Base-by-base conservation (phyloP, 2,113 vertebrate genomes). In the Alligator mississippiensis region DNA sequence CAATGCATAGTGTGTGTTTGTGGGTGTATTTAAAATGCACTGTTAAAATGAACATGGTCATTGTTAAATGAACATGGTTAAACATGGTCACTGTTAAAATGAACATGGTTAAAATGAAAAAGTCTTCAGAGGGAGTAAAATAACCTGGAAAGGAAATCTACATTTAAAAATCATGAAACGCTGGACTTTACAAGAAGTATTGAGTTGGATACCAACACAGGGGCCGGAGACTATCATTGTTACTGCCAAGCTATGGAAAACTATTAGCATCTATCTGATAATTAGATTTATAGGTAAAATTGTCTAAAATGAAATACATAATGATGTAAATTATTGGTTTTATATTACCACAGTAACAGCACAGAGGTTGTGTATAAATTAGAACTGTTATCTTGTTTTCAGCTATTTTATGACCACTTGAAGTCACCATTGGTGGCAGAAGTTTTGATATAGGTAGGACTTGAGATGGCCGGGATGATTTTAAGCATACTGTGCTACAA, bases 201-300 rank as follows among this genome's bases (percentile, higher is more conserved):
- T 21, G 78, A 84, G 95, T 76, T 82, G 63, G n/a, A 17, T 57
- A 21, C 22, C 80, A 34, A 75, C 47, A 24, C 79, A 80, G 21
- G 61, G 38, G 16, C 11, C 62, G 75, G 60, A 77, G 58, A 1
- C 25, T 38, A 25, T 91, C 25, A 1, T 89, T 87, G 34, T 76
- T 86, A 24, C 62, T 80, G 28, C 28, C n/a, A 1, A 2, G 21
- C 78, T 84, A 0, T 82, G 92, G 17, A 86, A 90, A 76, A 90
- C 89, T 84, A 77, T 59, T 88, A 85, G 28, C 90, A 83, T 82
- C 59, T 61, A 82, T 30, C 84, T 76, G 57, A 58, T 91, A 68
- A 66, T 21, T 72, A 85, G 78, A 5, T 28, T 47, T 47, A 30
- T 5, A 16, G 86, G 15, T 47, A 58, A 47, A 57, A 82, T 68